Percentiles rank a stretch among this genome's conserved stretches.
Conservation (phyloP, 64 coral and sea anemone species). For the Porites lutea region DNA sequence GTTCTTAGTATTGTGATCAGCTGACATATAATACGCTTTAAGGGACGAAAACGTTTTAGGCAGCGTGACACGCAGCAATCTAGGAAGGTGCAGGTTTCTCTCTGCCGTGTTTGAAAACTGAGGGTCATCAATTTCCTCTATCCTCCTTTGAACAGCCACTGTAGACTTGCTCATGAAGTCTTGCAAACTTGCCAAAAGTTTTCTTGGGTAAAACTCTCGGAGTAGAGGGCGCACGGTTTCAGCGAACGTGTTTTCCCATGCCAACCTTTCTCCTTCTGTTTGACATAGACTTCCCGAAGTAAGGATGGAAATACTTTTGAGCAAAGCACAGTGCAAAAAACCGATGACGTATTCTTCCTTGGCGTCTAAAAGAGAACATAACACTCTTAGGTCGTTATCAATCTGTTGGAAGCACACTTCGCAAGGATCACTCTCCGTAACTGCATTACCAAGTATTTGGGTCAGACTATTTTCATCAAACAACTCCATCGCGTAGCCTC, state of each 20-base stretch:
- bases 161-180: background rate
- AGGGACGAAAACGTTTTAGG: constrained; percentile 68
- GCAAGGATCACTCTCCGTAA: constrained; percentile 5
- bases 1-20: constrained; percentile 48
- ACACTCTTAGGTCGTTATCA: constrained; percentile 57
- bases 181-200: background rate
- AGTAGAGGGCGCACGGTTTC: constrained; percentile 1
- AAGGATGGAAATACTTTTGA: constrained; percentile 30
- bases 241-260: constrained; percentile 72
- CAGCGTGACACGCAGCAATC: constrained; percentile 73
- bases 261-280: constrained; percentile 25
- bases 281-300: background rate
- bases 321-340: constrained; percentile 67
- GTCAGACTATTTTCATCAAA: constrained; percentile 28
- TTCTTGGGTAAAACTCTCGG: constrained; percentile 36
- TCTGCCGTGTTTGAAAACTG: constrained; percentile 10
- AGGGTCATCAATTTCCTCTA: constrained; percentile 10
- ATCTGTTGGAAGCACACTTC: constrained; percentile 71
- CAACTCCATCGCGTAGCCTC: constrained; percentile 61
- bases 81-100: constrained; percentile 51
- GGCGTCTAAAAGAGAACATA: constrained; percentile 56
- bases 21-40: constrained; percentile 56
- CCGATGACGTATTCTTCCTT: constrained; percentile 66
- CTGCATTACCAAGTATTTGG: constrained; percentile 9
- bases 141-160: constrained; percentile 48